These are phyloP conservation scores for Exephanes ischioxanthus DNA, from an alignment of 2,888 invertebrate genomes.

Conservation along the genomic window DNA sequence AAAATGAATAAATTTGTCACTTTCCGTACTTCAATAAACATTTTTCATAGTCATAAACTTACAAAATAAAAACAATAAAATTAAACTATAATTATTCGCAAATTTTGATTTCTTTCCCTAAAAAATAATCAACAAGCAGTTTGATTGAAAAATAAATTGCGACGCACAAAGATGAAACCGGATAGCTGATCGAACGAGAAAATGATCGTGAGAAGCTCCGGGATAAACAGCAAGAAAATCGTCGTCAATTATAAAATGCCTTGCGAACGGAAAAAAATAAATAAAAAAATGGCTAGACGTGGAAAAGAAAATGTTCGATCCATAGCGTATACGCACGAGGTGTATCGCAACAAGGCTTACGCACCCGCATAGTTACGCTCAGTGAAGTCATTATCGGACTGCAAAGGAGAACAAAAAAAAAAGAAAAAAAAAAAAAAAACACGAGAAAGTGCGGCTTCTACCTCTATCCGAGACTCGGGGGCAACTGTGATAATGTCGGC, in stretches of 20 bases:
- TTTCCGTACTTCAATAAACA: no score
- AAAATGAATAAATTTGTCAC: no score
- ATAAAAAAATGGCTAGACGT: not conserved
- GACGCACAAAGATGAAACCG: no score
- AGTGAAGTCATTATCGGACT: constrained; percentile 38
- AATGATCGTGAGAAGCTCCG: not conserved
- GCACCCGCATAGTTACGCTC: constrained; percentile 24
- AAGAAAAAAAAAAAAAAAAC: not conserved
- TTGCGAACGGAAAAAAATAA: not conserved
- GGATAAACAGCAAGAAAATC: not conserved
- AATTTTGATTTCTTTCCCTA: no score
- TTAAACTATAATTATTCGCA: no score
- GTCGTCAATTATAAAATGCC: not conserved
- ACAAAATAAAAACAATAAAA: no score
- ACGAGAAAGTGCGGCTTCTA: constrained; percentile 9
- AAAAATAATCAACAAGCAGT: no score
- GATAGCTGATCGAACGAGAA: no score
- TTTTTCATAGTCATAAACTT: no score
- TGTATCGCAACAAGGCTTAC: not conserved
- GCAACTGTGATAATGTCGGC: constrained; percentile 36
- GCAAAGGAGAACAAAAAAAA: constrained; percentile 1
- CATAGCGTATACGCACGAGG: not conserved
- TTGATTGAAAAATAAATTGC: no score
- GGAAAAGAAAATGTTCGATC: not conserved
- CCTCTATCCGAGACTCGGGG: constrained; percentile 19